phyloP scores from a whole-genome alignment of 2,888 invertebrate genomes.

The Callinectes sapidus region DNA sequence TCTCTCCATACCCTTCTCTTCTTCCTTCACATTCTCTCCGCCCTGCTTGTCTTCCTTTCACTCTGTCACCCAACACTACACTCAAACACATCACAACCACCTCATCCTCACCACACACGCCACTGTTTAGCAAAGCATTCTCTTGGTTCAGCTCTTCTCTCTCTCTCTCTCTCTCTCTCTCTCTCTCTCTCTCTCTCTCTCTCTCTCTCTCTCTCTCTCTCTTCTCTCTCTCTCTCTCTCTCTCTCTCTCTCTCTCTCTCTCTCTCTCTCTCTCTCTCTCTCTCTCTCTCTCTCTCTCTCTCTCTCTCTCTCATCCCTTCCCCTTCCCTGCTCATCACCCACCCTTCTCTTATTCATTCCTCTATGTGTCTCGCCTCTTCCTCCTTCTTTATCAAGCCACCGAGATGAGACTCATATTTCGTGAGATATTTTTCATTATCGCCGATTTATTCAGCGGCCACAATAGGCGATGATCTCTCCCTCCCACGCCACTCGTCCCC shows the following conservation, averaged over 20 bases:
- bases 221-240: too few relatives aligned
- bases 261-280: background rate
- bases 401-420: background rate
- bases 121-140: background rate
- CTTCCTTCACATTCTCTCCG: background rate
- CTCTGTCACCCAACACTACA: background rate
- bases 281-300: background rate
- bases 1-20: background rate
- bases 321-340: background rate
- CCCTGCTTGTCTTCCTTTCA: background rate
- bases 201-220: background rate
- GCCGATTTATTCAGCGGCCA: background rate
- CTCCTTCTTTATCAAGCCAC: background rate
- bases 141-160: background rate
- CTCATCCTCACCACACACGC: background rate
- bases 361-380: background rate
- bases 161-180: background rate
- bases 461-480: background rate
- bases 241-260: background rate
- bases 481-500: background rate
- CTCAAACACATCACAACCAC: background rate
- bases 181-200: background rate
- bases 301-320: background rate
- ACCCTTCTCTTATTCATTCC: background rate
- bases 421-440: slow-evolving; percentile 19